phyloP scores from a whole-genome alignment of 2,888 invertebrate genomes.

The Acrobasis consociella region DNA sequence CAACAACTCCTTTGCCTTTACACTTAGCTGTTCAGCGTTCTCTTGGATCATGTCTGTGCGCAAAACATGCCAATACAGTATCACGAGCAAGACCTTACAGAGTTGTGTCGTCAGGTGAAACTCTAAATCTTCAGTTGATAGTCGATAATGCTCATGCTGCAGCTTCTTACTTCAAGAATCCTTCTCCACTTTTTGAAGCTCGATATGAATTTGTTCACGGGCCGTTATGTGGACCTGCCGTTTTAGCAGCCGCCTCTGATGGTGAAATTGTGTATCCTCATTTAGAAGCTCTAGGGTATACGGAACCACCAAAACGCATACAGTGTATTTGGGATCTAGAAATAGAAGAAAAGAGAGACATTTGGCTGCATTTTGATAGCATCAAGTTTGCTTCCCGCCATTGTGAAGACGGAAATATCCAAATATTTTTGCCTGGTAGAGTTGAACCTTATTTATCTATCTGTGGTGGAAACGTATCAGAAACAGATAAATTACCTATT shows the following conservation, averaged over 20 bases:
- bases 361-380: conserved; percentile 94
- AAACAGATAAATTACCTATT: conserved; percentile 90
- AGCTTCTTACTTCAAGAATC: conserved; percentile 93
- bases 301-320: conserved; percentile 86
- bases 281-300: conserved; percentile 89
- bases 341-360: conserved; percentile 91
- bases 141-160: conserved; percentile 94
- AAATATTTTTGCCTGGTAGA: conserved; percentile 89
- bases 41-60: conserved; percentile 89
- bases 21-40: conserved; percentile 86
- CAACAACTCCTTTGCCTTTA: conserved; percentile 79
- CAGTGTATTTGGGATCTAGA: conserved; percentile 92
- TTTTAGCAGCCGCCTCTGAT: conserved; percentile 90
- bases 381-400: conserved; percentile 92
- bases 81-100: conserved; percentile 84
- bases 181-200: conserved; percentile 92
- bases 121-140: conserved; percentile 90
- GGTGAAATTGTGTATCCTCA: conserved; percentile 95
- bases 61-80: conserved; percentile 82
- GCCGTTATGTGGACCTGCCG: conserved; percentile 92
- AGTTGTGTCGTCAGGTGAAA: conserved; percentile 90
- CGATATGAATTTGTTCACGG: conserved; percentile 95
- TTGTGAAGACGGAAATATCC: conserved; percentile 93
- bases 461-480: conserved; percentile 93
- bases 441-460: conserved; percentile 90